phyloP scores from a whole-genome alignment of 2,797 vertebrate genomes.

The Schizopygopsis pylzovi region DNA sequence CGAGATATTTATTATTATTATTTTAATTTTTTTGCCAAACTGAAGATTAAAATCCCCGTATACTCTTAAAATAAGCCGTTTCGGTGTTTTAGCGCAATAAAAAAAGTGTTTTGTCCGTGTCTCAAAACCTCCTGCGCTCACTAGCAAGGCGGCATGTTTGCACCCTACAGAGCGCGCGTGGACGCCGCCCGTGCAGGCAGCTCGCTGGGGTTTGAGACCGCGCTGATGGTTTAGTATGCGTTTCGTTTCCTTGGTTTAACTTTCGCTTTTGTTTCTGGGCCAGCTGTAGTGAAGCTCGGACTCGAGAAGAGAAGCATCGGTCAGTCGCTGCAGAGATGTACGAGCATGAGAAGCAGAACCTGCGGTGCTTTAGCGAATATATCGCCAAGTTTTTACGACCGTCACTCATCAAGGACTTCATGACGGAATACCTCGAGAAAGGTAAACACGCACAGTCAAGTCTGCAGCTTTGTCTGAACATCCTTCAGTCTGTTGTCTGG shows the following conservation, averaged over 20 bases:
- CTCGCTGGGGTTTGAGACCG: background rate
- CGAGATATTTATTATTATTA: background rate
- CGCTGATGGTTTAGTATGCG: background rate
- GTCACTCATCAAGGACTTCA: slow-evolving; percentile 60
- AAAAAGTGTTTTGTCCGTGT: too few relatives aligned
- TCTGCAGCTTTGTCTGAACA: background rate
- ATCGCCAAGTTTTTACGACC: slow-evolving; percentile 58
- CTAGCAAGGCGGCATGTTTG: background rate
- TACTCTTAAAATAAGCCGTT: background rate
- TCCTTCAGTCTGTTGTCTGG: background rate
- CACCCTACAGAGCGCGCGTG: rapidly evolving
- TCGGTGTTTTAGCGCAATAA: background rate
- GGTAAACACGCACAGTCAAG: slow-evolving; percentile 37
- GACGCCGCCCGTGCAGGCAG: background rate
- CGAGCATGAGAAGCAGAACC: slow-evolving; percentile 52
- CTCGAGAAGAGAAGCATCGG: background rate
- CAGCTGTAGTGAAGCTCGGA: background rate
- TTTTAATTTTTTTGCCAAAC: background rate
- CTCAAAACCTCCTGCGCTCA: background rate
- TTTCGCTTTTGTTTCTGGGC: slow-evolving; percentile 33
- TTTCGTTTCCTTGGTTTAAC: background rate
- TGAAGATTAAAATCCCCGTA: background rate
- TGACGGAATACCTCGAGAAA: slow-evolving; percentile 48
- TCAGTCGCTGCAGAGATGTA: slow-evolving; percentile 51
- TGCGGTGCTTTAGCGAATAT: slow-evolving; percentile 30